phyloP scores from a whole-genome alignment of 2,888 invertebrate species.

The Thymelicus sylvestris region DNA sequence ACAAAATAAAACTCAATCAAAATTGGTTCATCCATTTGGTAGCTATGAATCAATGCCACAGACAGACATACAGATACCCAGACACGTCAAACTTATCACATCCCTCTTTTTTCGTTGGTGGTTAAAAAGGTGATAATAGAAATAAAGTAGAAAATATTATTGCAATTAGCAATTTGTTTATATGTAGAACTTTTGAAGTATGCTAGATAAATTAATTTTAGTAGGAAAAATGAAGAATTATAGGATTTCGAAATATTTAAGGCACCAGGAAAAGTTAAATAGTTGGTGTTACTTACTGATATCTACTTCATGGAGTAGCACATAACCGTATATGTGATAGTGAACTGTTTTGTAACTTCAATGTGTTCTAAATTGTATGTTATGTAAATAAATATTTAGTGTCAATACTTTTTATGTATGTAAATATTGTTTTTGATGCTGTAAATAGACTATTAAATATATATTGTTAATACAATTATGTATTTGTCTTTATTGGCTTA shows the following conservation, averaged over 20 bases:
- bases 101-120: no score
- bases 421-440: slow-evolving; percentile 47
- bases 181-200: neutral
- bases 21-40: no score
- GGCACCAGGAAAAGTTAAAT: slow-evolving; percentile 7
- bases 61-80: no score
- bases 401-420: slow-evolving; percentile 41
- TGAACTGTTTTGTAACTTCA: neutral
- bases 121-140: slow-evolving; percentile 1
- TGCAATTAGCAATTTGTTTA: neutral
- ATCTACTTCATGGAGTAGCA: neutral
- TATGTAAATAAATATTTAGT: slow-evolving; percentile 4
- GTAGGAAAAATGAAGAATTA: neutral
- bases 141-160: slow-evolving; percentile 3
- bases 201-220: neutral
- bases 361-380: slow-evolving; percentile 2
- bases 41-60: no score
- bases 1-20: no score
- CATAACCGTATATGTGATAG: neutral
- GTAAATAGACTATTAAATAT: slow-evolving; percentile 37
- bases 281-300: slow-evolving; percentile 1
- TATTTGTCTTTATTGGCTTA: neutral
- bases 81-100: no score
- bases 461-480: slow-evolving; percentile 38
- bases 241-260: neutral